These are phyloP conservation scores for Carassius gibelio DNA, from an alignment of 2,113 vertebrate species.

Conservation along the genomic window DNA sequence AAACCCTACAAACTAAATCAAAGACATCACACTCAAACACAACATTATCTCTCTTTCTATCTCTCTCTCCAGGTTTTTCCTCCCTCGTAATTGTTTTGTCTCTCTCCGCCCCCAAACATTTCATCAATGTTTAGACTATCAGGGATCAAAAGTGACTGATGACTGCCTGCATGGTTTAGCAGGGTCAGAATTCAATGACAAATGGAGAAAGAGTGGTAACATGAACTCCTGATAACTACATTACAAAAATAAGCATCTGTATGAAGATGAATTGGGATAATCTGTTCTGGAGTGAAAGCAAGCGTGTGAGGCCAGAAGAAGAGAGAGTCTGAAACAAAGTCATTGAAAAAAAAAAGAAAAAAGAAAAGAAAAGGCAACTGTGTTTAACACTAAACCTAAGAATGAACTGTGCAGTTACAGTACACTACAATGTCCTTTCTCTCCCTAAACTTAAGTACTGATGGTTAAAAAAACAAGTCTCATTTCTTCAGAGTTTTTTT, in stretches of 20 bases:
- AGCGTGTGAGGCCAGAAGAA: constrained; percentile 55
- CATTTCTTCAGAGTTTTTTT: neutral
- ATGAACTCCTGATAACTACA: constrained; percentile 60
- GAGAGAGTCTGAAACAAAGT: constrained; percentile 15
- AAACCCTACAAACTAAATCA: constrained; percentile 24
- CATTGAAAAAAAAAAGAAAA: neutral
- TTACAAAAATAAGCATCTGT: constrained; percentile 51
- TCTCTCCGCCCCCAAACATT: constrained; percentile 4
- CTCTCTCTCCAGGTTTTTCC: neutral
- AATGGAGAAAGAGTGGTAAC: constrained; percentile 43
- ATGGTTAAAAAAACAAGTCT: too few relatives aligned
- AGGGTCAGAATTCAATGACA: constrained; percentile 40
- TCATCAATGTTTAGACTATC: constrained; percentile 72
- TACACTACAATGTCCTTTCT: too few relatives aligned
- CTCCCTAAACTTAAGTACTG: too few relatives aligned
- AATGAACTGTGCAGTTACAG: too few relatives aligned
- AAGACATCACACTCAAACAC: neutral
- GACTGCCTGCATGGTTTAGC: constrained; percentile 54
- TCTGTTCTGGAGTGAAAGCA: constrained; percentile 24
- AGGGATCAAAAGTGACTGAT: constrained; percentile 68
- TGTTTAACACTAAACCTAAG: too few relatives aligned
- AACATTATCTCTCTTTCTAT: neutral
- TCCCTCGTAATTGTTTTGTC: constrained; percentile 43
- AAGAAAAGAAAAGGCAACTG: too few relatives aligned
- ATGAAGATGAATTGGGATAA: constrained; percentile 52